phyloP scores from a whole-genome alignment of 2,113 vertebrate species.

The Pterocles burchelli region DNA sequence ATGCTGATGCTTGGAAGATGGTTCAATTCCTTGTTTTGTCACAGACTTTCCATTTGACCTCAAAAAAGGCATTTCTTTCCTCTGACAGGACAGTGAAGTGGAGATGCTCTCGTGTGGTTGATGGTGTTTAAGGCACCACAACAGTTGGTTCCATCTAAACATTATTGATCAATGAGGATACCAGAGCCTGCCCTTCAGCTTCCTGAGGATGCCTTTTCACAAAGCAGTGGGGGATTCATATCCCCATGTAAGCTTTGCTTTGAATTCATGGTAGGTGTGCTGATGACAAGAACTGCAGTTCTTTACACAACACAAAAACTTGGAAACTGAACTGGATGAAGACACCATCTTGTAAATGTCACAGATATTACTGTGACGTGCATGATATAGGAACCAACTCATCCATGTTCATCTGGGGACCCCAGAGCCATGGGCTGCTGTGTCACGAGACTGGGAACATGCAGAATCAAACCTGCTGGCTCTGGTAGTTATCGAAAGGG shows the following conservation, averaged over 20 bases:
- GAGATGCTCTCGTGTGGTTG: neutral
- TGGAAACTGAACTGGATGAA: neutral
- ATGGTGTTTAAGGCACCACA: neutral
- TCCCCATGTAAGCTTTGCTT: neutral
- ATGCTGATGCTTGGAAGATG: neutral
- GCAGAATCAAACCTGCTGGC: neutral
- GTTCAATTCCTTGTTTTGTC: neutral
- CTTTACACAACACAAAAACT: neutral
- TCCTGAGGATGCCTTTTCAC: neutral
- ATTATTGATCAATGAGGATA: accelerated
- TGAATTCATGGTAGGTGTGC: neutral
- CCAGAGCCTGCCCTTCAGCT: neutral
- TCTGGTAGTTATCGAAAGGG: neutral
- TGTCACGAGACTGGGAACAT: neutral
- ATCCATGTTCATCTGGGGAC: neutral
- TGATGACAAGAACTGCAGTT: neutral
- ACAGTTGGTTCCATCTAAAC: neutral
- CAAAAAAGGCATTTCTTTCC: neutral
- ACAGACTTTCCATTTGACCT: neutral
- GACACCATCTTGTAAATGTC: neutral
- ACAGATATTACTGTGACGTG: neutral
- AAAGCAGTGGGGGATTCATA: neutral
- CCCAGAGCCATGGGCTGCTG: neutral
- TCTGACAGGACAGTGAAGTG: neutral
- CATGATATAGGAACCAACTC: neutral